These are phyloP conservation scores for Heteromormyrus szaboi DNA, from an alignment of 2,797 vertebrate species.

Conservation along the genomic window DNA sequence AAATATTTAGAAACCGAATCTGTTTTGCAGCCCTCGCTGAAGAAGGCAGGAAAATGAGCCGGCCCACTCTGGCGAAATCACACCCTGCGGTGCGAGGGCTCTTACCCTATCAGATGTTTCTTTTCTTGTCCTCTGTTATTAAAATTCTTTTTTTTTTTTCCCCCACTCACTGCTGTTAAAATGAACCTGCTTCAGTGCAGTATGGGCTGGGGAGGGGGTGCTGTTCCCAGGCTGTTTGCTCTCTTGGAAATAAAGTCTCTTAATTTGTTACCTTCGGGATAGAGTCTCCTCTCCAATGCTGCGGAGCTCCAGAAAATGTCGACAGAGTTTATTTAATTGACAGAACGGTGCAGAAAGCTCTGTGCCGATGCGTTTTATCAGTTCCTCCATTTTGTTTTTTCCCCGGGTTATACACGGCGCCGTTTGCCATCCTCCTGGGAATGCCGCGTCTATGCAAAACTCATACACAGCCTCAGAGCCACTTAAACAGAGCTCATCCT, in stretches of 20 bases:
- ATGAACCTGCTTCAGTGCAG: background rate
- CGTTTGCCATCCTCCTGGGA: background rate
- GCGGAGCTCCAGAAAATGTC: background rate
- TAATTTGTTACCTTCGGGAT: background rate
- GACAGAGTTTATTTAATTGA: background rate
- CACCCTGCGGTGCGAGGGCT: background rate
- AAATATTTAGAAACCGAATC: background rate
- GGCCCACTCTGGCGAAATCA: background rate
- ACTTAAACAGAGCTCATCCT: background rate
- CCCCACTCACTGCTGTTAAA: background rate
- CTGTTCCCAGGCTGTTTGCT: background rate
- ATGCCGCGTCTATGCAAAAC: background rate
- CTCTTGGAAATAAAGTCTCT: background rate
- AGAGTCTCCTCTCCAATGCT: background rate
- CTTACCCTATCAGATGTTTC: background rate
- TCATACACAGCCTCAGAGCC: background rate
- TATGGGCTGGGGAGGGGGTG: background rate
- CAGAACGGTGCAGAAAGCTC: background rate
- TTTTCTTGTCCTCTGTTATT: constrained; percentile 4
- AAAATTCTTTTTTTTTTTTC: background rate
- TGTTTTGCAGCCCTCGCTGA: background rate
- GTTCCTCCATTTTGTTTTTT: background rate
- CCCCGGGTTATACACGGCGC: background rate
- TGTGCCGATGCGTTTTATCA: background rate
- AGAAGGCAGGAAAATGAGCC: background rate